Conservation (phyloP, 2,797 vertebrate species). For the Myotis daubentonii region DNA sequence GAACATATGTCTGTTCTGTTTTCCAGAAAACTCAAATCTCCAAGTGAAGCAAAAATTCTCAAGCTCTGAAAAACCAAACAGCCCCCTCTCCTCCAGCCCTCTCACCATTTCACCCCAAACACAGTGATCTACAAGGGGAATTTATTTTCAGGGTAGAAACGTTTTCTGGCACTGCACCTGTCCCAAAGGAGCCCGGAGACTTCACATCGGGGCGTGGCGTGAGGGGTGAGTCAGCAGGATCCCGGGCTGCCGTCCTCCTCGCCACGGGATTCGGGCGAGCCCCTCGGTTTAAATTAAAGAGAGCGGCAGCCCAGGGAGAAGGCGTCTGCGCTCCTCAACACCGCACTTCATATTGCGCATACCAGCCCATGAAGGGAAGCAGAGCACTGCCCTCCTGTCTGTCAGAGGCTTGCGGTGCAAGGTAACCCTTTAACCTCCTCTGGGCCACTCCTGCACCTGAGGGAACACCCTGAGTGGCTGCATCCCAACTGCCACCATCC, state of each 20-base stretch:
- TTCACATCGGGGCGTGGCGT: not conserved
- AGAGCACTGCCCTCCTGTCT: not conserved
- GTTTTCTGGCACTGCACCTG: not conserved
- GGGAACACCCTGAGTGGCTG: not conserved
- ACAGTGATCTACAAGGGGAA: not conserved
- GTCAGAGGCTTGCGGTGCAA: not conserved
- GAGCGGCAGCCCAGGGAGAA: not conserved
- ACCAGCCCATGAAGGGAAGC: not conserved
- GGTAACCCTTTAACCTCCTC: not conserved
- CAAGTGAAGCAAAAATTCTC: not conserved
- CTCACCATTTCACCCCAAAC: not conserved
- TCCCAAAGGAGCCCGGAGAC: not conserved
- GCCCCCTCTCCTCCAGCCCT: not conserved
- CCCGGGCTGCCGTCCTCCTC: not conserved
- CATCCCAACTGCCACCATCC: not conserved
- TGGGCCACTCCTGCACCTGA: not conserved
- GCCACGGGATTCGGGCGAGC: fast-evolving
- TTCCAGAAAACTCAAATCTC: not conserved
- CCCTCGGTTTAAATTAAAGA: not conserved
- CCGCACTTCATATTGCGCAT: not conserved
- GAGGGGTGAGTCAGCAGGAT: not conserved
- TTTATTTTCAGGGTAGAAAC: slow-evolving; percentile 24
- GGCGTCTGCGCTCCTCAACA: not conserved
- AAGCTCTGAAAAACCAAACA: not conserved
- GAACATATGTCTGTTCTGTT: not conserved